These are phyloP conservation scores for Aphidius gifuensis DNA, from an alignment of 1,140 invertebrate genomes.

Conservation along the genomic window DNA sequence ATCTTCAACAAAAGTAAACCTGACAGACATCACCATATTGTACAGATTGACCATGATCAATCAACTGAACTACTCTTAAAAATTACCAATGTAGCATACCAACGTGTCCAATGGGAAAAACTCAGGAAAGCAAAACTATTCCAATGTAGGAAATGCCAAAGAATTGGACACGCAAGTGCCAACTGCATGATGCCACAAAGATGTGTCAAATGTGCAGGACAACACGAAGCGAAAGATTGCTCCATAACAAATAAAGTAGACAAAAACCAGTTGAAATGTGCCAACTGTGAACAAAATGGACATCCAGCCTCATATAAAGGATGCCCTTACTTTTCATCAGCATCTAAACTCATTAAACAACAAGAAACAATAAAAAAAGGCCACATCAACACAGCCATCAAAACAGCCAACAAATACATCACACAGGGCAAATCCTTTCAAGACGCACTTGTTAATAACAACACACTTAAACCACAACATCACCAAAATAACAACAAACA, in stretches of 20 bases:
- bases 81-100: constrained; percentile 7
- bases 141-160: constrained; percentile 27
- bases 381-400: no score
- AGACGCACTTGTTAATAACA: no score
- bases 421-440: no score
- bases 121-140: constrained; percentile 16
- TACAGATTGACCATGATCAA: neutral
- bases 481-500: no score
- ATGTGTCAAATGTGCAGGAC: constrained; percentile 24
- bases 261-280: constrained; percentile 18
- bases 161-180: constrained; percentile 18
- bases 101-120: constrained; percentile 23
- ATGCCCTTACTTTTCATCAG: constrained; percentile 26
- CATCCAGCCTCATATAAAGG: constrained; percentile 34
- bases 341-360: no score
- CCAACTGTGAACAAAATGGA: constrained; percentile 25
- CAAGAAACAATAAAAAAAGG: no score
- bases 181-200: constrained; percentile 15
- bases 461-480: no score
- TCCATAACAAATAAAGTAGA: neutral
- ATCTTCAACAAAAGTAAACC: neutral
- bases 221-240: constrained; percentile 19
- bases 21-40: neutral
- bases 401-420: no score
- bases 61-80: constrained; percentile 5